Evolutionary conservation across 2,797 vertebrate species (phyloP), one percentile per base, ranked within the genome.

Genomic region (Danio jaintianensis): DNA sequence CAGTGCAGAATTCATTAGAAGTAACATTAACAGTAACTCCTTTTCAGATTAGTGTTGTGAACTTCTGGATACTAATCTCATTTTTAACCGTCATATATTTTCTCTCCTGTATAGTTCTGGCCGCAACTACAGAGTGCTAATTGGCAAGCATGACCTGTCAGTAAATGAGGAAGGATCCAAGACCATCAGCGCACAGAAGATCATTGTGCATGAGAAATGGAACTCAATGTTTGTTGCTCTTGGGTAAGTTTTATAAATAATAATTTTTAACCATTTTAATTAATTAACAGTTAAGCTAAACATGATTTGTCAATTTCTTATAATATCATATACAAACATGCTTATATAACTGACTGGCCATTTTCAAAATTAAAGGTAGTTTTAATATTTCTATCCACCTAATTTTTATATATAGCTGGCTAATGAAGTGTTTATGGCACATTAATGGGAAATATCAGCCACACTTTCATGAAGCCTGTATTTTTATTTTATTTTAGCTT

Each of bases 171-270:
- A 73, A 1, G 89, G 84, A 45, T 90, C 94, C 82, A 76, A 87
- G 84, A 90, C 93, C 78, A 91, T 95, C 73, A 66, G 90, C 66
- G 86, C 94, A 0, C 92, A 93, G 87, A 93, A 91, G 87, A 90
- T 95, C 40, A 75, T 94, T 36, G 93, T 95, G 38, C 91, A 95
- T 20, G 89, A 93, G 90, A 92, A 92, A 85, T 94, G 94, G 94
- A 93, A 92, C 87, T 82, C 90, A 67, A 85, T 92, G 64, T 89
- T 93, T 0, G 93, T 94, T 71, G 85, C 91, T 70, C 12, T 94
- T 0, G 94, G 94, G 94, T 94, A 85, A 90, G 85, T 83, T 50
- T 13, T 43, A 20, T 29, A n/a, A n/a, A 1, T 29, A 1, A 29
- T 29, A 29, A 29, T n/a, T n/a, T n/a, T n/a, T 29, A 1, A 18